phyloP scores from a whole-genome alignment of 2,797 vertebrate genomes.

The Anguilla megastoma region DNA sequence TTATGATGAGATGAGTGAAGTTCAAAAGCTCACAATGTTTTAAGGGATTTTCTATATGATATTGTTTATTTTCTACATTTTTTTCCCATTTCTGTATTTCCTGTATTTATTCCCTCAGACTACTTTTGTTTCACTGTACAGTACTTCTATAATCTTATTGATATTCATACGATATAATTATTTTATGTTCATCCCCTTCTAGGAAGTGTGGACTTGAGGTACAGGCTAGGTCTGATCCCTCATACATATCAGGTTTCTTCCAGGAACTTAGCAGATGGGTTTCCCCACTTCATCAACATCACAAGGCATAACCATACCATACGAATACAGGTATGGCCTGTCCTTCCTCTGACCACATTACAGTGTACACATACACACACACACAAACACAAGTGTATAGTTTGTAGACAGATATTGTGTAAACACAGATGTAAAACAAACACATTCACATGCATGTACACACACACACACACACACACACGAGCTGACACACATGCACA shows the following conservation, averaged over 20 bases:
- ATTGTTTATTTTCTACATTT: neutral
- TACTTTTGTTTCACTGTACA: neutral
- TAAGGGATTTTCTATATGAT: neutral
- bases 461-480: neutral
- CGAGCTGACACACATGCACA: neutral
- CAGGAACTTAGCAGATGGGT: conserved; percentile 88
- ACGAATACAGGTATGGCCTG: conserved; percentile 83
- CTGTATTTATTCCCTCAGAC: neutral
- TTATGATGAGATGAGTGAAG: neutral
- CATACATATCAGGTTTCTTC: conserved; percentile 85
- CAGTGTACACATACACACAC: neutral
- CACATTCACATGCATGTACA: no score
- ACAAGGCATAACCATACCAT: conserved; percentile 90
- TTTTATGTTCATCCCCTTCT: conserved; percentile 29
- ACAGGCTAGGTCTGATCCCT: conserved; percentile 87
- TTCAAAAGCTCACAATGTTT: neutral
- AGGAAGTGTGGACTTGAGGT: conserved; percentile 90
- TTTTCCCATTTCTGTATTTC: neutral
- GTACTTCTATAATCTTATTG: neutral
- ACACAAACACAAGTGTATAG: neutral
- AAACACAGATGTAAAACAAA: no score
- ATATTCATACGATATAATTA: neutral
- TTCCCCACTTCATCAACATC: conserved; percentile 92
- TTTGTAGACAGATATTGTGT: no score
- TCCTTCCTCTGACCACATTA: neutral